A percentile compares a stretch with the other conserved stretches of the same genome.
These are phyloP conservation scores for Nyleta sp. DNA, from an alignment of 2,888 invertebrate species.

Conservation along the genomic window DNA sequence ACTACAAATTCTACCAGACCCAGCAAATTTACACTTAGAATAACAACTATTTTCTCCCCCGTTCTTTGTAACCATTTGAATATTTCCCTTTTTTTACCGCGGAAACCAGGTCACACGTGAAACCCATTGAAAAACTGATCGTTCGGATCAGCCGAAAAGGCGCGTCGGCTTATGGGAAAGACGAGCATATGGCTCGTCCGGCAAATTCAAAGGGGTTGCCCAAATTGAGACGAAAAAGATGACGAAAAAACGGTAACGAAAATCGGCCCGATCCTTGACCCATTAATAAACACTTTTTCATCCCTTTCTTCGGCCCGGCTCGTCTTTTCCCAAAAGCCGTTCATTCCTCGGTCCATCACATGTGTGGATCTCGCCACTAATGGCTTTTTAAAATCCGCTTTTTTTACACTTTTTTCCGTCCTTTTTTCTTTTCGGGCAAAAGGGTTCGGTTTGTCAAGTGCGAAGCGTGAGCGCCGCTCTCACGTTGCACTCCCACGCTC, in stretches of 20 bases:
- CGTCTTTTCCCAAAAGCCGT: constrained; percentile 29
- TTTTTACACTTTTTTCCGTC: neutral
- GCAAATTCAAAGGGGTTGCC: constrained; percentile 26
- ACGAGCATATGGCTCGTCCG: constrained; percentile 37
- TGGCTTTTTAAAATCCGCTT: no score
- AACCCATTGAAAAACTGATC: constrained; percentile 31
- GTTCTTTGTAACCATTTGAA: constrained; percentile 17
- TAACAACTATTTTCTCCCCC: no score
- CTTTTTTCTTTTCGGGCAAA: constrained; percentile 23
- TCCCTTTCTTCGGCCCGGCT: constrained; percentile 7
- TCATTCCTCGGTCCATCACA: constrained; percentile 6
- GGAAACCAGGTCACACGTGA: constrained; percentile 27
- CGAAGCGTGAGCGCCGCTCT: constrained; percentile 76
- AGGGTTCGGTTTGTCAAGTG: constrained; percentile 55
- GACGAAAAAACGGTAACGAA: constrained; percentile 18
- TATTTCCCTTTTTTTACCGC: neutral
- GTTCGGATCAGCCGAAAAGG: constrained; percentile 33
- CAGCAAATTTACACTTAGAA: no score
- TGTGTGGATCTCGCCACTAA: neutral
- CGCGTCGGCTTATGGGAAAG: constrained; percentile 37
- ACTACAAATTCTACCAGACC: no score
- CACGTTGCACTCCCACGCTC: constrained; percentile 80
- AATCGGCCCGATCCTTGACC: constrained; percentile 25
- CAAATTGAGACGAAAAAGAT: constrained; percentile 12
- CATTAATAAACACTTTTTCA: constrained; percentile 40